phyloP scores from a whole-genome alignment of 2,797 vertebrate species.

The Naso thynnoides region DNA sequence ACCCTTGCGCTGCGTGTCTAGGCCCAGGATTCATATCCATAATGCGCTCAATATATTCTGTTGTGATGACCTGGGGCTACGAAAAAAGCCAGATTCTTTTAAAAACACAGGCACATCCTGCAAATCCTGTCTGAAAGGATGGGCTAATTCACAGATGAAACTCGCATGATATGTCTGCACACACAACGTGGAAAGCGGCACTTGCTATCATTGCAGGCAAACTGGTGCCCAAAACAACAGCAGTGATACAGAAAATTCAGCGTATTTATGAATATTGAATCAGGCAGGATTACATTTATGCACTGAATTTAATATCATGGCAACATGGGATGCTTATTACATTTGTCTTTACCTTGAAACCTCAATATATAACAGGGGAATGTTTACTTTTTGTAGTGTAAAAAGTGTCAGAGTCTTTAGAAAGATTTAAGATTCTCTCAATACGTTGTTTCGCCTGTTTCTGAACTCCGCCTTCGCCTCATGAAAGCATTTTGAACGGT shows the following conservation, averaged over 20 bases:
- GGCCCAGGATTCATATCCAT: slow-evolving; percentile 88
- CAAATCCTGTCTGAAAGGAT: slow-evolving; percentile 84
- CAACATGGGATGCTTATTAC: slow-evolving; percentile 42
- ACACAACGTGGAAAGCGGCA: slow-evolving; percentile 49
- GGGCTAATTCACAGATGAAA: slow-evolving; percentile 83
- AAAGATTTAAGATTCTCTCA: slow-evolving; percentile 42
- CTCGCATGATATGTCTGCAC: slow-evolving; percentile 77
- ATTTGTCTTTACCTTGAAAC: slow-evolving; percentile 53
- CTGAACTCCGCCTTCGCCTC: slow-evolving; percentile 56
- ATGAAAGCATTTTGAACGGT: slow-evolving; percentile 68
- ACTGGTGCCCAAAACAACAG: slow-evolving; percentile 57
- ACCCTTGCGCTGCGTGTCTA: slow-evolving; percentile 82
- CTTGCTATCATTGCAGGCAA: slow-evolving; percentile 52
- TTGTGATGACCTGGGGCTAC: slow-evolving; percentile 83
- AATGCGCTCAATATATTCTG: slow-evolving; percentile 89
- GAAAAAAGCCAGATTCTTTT: slow-evolving; percentile 77
- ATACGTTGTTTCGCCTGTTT: slow-evolving; percentile 43
- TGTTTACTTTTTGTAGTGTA: slow-evolving; percentile 29
- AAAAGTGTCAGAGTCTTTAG: slow-evolving; percentile 41
- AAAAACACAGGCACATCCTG: slow-evolving; percentile 80
- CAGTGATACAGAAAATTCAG: slow-evolving; percentile 27
- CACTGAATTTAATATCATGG: slow-evolving; percentile 48
- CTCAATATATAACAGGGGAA: slow-evolving; percentile 23
- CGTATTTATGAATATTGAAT: slow-evolving; percentile 55
- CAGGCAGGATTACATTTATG: slow-evolving; percentile 40